phyloP scores from a whole-genome alignment of 30 jellyfish, hydroid and myxozoan genomes.

The Hydra vulgaris region DNA sequence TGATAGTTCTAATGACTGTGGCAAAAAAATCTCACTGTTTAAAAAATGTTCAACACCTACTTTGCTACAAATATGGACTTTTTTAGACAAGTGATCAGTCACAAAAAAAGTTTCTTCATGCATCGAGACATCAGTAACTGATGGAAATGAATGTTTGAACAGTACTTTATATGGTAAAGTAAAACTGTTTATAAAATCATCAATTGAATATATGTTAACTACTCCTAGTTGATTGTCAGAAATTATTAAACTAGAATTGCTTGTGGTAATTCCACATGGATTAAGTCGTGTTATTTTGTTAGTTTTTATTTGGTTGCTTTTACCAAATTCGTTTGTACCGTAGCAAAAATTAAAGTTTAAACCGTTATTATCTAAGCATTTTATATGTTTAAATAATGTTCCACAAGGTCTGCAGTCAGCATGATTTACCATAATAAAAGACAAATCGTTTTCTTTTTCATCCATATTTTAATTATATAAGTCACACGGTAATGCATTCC shows the following conservation, averaged over 20 bases:
- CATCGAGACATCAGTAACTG: not conserved
- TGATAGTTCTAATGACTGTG: slow-evolving; percentile 9
- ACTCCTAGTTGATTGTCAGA: not conserved
- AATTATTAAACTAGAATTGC: not conserved
- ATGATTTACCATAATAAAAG: not conserved
- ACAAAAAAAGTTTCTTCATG: slow-evolving; percentile 4
- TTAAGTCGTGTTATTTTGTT: not conserved
- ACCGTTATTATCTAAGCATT: not conserved
- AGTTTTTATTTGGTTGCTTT: not conserved
- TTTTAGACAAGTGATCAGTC: slow-evolving; percentile 2
- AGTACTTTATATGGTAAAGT: not conserved
- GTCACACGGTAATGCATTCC: no score
- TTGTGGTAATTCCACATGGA: not conserved
- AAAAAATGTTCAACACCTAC: not conserved
- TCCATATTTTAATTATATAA: not conserved
- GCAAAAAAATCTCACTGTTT: not conserved
- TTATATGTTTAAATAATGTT: not conserved
- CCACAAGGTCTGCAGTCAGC: slow-evolving; percentile 2
- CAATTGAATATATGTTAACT: not conserved
- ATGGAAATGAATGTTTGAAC: not conserved
- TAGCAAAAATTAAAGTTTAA: not conserved
- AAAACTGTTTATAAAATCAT: not conserved
- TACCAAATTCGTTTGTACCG: not conserved
- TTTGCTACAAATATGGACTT: not conserved
- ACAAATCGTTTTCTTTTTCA: not conserved